Evolutionary conservation across 2,797 vertebrate species (phyloP).

Genomic region (Mionectes olivaceus): DNA sequence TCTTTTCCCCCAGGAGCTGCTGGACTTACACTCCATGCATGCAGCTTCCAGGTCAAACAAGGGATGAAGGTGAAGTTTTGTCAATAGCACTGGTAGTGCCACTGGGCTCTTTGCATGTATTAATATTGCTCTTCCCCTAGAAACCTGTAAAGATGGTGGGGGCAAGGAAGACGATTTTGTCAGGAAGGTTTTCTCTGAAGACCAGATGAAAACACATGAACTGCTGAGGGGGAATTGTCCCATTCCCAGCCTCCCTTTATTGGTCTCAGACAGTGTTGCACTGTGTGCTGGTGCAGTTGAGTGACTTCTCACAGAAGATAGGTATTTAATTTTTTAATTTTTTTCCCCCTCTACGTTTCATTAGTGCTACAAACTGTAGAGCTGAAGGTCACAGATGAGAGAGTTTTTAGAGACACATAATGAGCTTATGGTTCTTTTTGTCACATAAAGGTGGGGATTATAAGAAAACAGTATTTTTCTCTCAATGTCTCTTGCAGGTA

Average conservation of each 20-base stretch:
- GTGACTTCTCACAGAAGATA: background rate
- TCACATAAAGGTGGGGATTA: background rate
- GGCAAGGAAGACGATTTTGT: background rate
- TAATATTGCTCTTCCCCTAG: background rate
- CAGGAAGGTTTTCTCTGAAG: background rate
- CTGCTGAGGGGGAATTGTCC: background rate
- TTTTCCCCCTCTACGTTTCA: accelerated
- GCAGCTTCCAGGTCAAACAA: background rate
- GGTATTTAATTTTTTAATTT: accelerated
- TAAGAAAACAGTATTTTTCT: background rate
- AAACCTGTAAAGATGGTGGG: background rate
- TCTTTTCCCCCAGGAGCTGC: background rate
- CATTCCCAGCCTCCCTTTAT: background rate
- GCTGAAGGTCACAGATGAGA: background rate
- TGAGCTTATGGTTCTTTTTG: background rate
- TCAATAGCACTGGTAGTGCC: background rate
- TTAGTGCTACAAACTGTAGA: background rate
- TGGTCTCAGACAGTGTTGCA: background rate
- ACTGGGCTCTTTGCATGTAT: background rate
- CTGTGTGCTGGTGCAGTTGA: background rate
- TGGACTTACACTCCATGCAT: background rate
- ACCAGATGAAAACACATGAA: background rate
- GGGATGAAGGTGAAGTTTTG: background rate
- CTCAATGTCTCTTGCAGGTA: background rate
- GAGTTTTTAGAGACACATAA: background rate